Conservation (phyloP, 2,113 vertebrate genomes). For the Cyanistes caeruleus region DNA sequence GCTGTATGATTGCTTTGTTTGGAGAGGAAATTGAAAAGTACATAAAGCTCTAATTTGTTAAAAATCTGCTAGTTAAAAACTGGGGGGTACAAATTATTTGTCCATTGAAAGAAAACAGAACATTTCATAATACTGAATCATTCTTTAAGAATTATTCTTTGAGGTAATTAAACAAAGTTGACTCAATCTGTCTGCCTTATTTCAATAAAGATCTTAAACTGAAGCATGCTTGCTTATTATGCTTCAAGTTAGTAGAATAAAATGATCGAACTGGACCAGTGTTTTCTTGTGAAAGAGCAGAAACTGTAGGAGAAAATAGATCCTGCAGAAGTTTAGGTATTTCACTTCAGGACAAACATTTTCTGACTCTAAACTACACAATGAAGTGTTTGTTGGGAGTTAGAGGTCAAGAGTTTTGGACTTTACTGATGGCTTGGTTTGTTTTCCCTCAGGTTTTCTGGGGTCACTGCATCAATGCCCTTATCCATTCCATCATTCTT, state of each 20-base stretch:
- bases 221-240: neutral
- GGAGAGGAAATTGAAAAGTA: neutral
- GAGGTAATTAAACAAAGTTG: neutral
- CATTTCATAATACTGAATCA: neutral
- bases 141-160: neutral
- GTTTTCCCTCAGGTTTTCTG: slow-evolving; percentile 92
- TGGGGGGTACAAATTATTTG: neutral
- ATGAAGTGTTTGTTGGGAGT: slow-evolving; percentile 52
- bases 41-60: neutral
- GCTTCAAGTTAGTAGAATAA: neutral
- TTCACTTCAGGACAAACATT: slow-evolving; percentile 9
- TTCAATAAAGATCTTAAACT: neutral
- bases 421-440: slow-evolving; percentile 69
- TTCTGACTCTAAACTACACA: slow-evolving; percentile 22
- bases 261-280: neutral
- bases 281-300: neutral
- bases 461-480: slow-evolving; percentile 99
- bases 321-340: slow-evolving; percentile 50
- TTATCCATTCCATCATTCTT: slow-evolving; percentile 98
- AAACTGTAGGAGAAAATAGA: slow-evolving; percentile 37
- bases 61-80: neutral
- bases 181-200: neutral
- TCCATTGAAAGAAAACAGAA: neutral
- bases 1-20: neutral
- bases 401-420: slow-evolving; percentile 70